These are phyloP conservation scores for Zaprionus taronus DNA, from an alignment of 1,140 invertebrate species.

Conservation along the genomic window DNA sequence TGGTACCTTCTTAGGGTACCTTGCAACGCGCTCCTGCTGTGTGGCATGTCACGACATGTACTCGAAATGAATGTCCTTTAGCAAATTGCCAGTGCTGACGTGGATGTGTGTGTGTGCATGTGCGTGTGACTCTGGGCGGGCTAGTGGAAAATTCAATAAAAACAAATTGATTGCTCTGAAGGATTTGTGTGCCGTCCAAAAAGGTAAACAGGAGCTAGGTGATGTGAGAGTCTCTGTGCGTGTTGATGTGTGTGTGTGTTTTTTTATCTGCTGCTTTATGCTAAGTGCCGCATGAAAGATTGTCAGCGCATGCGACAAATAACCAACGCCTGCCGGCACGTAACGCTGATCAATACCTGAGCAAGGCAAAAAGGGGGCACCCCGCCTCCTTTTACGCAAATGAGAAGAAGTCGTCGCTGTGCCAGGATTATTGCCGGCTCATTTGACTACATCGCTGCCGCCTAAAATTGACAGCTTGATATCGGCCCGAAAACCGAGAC, in stretches of 20 bases:
- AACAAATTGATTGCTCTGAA: constrained; percentile 76
- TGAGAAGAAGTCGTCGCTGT: constrained; percentile 26
- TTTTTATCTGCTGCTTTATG: constrained; percentile 57
- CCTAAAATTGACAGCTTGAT: constrained; percentile 65
- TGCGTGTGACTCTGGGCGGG: constrained; percentile 26
- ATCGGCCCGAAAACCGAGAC: constrained; percentile 33
- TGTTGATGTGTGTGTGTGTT: not conserved
- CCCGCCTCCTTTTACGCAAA: not conserved
- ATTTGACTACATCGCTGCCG: constrained; percentile 54
- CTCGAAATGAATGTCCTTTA: constrained; percentile 68
- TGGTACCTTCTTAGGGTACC: constrained; percentile 27
- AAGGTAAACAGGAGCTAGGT: constrained; percentile 52
- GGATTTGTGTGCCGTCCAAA: constrained; percentile 69
- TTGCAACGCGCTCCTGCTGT: constrained; percentile 17
- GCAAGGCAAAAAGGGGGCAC: not conserved
- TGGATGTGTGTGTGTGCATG: not conserved
- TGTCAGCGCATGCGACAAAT: constrained; percentile 65
- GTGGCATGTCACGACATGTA: constrained; percentile 52
- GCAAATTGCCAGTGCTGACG: constrained; percentile 53
- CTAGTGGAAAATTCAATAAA: constrained; percentile 74
- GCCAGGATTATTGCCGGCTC: constrained; percentile 70
- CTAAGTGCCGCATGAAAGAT: constrained; percentile 71
- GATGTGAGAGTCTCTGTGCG: not conserved
- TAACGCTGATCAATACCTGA: constrained; percentile 50
- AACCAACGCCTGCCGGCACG: constrained; percentile 42